A percentile compares a stretch with the other conserved stretches of the same genome.
Evolutionary conservation across 2,797 vertebrate genomes (phyloP).

Genomic region (Artibeus lituratus): DNA sequence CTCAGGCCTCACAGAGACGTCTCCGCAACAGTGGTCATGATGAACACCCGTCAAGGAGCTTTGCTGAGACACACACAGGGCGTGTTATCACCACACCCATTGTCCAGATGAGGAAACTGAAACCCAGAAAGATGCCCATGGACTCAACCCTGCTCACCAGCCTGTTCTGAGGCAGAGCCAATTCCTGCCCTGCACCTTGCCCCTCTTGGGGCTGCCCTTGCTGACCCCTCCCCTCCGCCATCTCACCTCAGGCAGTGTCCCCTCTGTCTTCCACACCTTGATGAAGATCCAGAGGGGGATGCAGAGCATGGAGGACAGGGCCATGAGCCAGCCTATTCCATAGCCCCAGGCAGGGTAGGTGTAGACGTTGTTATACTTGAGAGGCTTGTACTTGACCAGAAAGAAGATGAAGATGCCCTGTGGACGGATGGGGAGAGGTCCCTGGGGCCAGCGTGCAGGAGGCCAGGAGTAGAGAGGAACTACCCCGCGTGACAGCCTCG

Average conservation of each 20-base stretch:
- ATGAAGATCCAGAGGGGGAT: constrained; percentile 92
- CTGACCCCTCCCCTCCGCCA: accelerated
- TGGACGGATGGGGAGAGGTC: constrained; percentile 10
- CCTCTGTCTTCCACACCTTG: constrained; percentile 93
- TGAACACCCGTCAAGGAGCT: neutral
- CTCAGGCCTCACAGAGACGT: neutral
- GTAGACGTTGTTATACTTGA: constrained; percentile 98
- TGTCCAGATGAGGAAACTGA: neutral
- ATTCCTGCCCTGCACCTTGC: neutral
- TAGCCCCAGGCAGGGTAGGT: constrained; percentile 98
- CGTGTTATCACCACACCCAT: neutral
- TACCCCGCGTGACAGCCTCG: accelerated
- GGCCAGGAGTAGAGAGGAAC: neutral
- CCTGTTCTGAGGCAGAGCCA: neutral
- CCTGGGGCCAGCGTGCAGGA: neutral
- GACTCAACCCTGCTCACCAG: neutral
- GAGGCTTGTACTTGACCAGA: constrained; percentile 97
- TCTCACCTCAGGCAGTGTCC: constrained; percentile 93
- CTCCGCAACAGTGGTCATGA: too few relatives aligned
- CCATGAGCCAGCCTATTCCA: constrained; percentile 98
- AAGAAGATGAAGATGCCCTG: constrained; percentile 98
- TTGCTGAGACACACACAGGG: neutral
- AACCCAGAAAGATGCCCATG: neutral
- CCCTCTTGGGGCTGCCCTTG: neutral
- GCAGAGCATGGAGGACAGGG: constrained; percentile 97